Base-by-base conservation (phyloP, 1,140 invertebrate species). In the Halyomorpha halys region DNA sequence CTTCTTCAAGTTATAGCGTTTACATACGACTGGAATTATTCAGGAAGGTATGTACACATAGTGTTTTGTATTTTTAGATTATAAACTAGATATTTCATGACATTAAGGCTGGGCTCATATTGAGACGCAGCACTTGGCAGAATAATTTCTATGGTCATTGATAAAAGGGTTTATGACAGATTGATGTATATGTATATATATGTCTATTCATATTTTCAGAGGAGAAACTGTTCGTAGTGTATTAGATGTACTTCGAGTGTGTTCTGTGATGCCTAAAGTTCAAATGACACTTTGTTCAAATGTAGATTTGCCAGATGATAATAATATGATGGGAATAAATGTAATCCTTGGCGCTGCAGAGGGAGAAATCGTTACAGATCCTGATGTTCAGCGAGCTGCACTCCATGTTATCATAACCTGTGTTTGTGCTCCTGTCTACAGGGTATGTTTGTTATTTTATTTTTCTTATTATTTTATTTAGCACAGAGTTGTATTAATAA, bases 1-100 rank as follows among this genome's bases (percentile, higher is more conserved):
- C 77, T 97, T 1, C 76, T 96, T 39, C 86, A 91, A 74, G 86
- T 96, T 1, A 88, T 97, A 61, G 89, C 88, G 2, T 87, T 91
- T 72, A 85, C 91, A 0, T 89, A 91, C 70, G 90, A 94, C 70
- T 95, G 93, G 91, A 91, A 89, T 74, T 94, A 89, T 72, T 87
- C 85, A 67, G 89, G 90, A 65, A 83, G 89, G 84, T 86, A 75
- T 74, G 75, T 69, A 30, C n/a, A 30, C 27, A n/a, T n/a, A n/a
- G n/a, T n/a, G n/a, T n/a, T 30, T 30, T 30, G 27, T 30, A 30
- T 30, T 30, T 30, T 30, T 30, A 3, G 3, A 4, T 30, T 30
- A n/a, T 30, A 4, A 8, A 30, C 8, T 30, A 4, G 27, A 30
- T 30, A 30, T 4, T 30, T 30, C 27, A 30, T 30, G 27, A 30